Percentiles rank a stretch among this genome's conserved stretches.
phyloP scores from a whole-genome alignment of 23 tunicate species.

The Botrylloides violaceus region DNA sequence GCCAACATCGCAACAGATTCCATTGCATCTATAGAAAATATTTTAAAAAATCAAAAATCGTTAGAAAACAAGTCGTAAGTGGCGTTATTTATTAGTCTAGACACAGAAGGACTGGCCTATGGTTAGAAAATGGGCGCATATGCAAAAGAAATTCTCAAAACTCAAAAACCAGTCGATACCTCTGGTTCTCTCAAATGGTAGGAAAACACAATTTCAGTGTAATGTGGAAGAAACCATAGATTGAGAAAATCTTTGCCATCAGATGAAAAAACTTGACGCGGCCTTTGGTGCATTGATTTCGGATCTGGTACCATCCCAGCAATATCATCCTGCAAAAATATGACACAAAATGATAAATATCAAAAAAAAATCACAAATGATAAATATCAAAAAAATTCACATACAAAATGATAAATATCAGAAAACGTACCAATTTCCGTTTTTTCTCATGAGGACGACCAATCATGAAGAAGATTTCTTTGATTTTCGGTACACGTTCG shows the following conservation, averaged over 20 bases:
- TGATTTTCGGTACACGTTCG: constrained; percentile 38
- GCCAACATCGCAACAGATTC: constrained; percentile 42
- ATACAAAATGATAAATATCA: background rate
- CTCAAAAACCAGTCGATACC: too few relatives aligned
- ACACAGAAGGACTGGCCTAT: too few relatives aligned
- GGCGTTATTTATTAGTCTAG: background rate
- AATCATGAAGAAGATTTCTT: constrained; percentile 47
- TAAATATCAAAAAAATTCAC: background rate
- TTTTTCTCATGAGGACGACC: constrained; percentile 68
- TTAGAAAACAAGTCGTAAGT: too few relatives aligned
- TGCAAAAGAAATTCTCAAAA: too few relatives aligned
- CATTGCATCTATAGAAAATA: constrained; percentile 38
- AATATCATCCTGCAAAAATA: constrained; percentile 57
- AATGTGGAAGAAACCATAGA: constrained; percentile 87
- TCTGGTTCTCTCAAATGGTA: constrained; percentile 51
- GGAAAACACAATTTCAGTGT: constrained; percentile 40
- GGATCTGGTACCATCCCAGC: constrained; percentile 72
- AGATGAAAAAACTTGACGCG: constrained; percentile 69
- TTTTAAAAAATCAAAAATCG: background rate
- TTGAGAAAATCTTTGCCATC: constrained; percentile 73
- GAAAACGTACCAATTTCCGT: constrained; percentile 38
- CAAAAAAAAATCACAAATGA: background rate
- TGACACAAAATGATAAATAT: background rate
- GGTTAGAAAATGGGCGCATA: too few relatives aligned
- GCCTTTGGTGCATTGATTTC: constrained; percentile 43